phyloP scores from a whole-genome alignment of 2,797 vertebrate species.

The Sebastes miniatus region DNA sequence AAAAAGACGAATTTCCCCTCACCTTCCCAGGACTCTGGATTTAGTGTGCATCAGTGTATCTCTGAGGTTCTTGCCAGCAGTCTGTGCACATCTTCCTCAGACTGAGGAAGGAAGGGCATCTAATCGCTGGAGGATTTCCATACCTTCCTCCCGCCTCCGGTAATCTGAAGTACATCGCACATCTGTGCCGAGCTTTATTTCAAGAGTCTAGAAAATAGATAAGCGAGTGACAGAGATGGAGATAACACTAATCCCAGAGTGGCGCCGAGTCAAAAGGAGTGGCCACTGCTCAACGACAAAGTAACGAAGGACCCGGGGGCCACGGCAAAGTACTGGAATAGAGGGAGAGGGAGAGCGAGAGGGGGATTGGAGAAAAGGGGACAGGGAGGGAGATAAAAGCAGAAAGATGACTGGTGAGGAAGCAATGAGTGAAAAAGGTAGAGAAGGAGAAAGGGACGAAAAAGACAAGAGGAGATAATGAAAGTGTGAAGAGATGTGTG shows the following conservation, averaged over 20 bases:
- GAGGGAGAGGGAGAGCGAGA: neutral
- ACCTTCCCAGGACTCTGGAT: slow-evolving; percentile 19
- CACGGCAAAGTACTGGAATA: slow-evolving; percentile 26
- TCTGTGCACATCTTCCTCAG: slow-evolving; percentile 47
- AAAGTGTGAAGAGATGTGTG: slow-evolving; percentile 9
- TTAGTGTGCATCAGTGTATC: slow-evolving; percentile 42
- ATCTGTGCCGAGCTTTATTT: slow-evolving; percentile 72
- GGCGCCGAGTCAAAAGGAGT: slow-evolving; percentile 48
- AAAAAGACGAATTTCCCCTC: neutral
- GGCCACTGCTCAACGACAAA: slow-evolving; percentile 41
- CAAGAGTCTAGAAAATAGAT: slow-evolving; percentile 73
- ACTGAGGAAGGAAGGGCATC: slow-evolving; percentile 74
- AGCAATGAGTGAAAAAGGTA: neutral
- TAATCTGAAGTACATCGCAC: slow-evolving; percentile 76
- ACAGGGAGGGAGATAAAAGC: neutral
- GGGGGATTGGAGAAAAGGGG: neutral
- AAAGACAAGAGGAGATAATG: slow-evolving; percentile 21
- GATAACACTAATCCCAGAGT: slow-evolving; percentile 72
- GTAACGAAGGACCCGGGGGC: slow-evolving; percentile 61
- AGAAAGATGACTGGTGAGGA: slow-evolving; percentile 27
- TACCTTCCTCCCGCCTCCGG: slow-evolving; percentile 58
- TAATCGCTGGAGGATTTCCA: slow-evolving; percentile 74
- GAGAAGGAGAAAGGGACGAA: neutral
- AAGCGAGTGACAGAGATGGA: slow-evolving; percentile 75
- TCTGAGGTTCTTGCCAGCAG: slow-evolving; percentile 39